Conservation (phyloP, 2,797 vertebrate species). For the Euphonia xanthogaster region DNA sequence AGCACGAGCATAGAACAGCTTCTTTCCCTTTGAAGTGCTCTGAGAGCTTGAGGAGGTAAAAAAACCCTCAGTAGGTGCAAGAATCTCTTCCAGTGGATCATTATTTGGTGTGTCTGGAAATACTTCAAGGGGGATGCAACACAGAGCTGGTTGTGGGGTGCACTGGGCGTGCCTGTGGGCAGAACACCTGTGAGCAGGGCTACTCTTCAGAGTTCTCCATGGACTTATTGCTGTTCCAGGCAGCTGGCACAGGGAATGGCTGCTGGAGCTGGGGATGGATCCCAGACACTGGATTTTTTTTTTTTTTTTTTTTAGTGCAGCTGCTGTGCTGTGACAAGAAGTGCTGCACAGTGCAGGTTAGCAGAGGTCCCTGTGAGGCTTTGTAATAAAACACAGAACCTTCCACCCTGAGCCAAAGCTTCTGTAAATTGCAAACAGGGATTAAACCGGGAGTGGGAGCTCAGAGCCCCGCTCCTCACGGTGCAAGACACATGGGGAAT, state of each 20-base stretch:
- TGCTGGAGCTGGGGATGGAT: neutral
- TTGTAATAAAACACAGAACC: conserved; percentile 18
- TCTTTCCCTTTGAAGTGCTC: neutral
- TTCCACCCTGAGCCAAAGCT: conserved; percentile 47
- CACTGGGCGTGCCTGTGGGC: neutral
- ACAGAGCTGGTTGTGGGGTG: neutral
- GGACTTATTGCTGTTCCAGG: neutral
- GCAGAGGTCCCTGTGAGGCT: conserved; percentile 6
- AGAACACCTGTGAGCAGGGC: neutral
- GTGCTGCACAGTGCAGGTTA: neutral
- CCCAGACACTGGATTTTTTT: neutral
- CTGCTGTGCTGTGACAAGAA: neutral
- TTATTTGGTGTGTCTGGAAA: neutral
- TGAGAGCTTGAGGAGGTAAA: neutral
- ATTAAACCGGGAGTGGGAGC: conserved; percentile 30
- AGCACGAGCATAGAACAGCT: neutral
- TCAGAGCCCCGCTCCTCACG: neutral
- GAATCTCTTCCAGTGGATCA: neutral
- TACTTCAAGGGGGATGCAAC: neutral
- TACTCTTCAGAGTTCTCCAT: neutral
- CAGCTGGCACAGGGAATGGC: neutral
- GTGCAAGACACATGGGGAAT: neutral
- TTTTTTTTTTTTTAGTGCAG: neutral
- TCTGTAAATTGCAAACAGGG: conserved; percentile 24
- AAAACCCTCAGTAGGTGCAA: accelerated